Evolutionary conservation across 2,888 invertebrate species (phyloP), one percentile per base, ranked within the genome.

Genomic region (Slavum lentiscoides): DNA sequence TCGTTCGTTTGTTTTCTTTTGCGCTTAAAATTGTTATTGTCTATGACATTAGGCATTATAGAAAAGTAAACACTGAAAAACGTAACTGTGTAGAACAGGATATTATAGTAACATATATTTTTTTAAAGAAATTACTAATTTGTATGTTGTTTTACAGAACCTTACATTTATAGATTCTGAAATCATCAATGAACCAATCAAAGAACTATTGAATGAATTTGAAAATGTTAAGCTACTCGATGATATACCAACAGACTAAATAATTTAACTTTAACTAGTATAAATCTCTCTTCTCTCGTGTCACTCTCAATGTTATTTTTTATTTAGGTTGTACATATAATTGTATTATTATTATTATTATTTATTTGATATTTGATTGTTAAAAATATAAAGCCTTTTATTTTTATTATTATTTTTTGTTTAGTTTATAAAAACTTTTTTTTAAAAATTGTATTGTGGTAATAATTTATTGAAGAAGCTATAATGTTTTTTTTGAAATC

Each of bases 151-250:
- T 82, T 85, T 85, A 66, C 84, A 88, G 87, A 85, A 85, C 64
- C 85, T 87, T 30, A 86, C 86, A 15, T 87, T 86, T 83, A 84
- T 88, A 69, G 85, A 87, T 83, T 84, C 85, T 61, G 84, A 85
- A 49, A 84, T 83, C 70, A 87, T 88, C 70, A 82, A 87, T 49
- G 87, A 87, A 66, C 87, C 88, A 4, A 83, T 88, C 21, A 84
- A 85, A 39, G 84, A 86, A 74, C 83, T 88, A 43, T 84, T 88
- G 58, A 39, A 80, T 55, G 70, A 80, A 70, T 80, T 80, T 39
- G 70, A 70, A 70, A 75, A 75, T 87, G 19, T 58, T 19, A 58
- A 3, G 43, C 4, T 43, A 39, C 23, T 58, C 17, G 43, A 58
- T 64, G 37, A 64, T 55, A 21, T 23, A 37, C 19, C 67, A 23